Evolutionary conservation across 2,888 invertebrate species (phyloP), one percentile per base, ranked within the genome.

Genomic region (Lasioglossum oenotherae): DNA sequence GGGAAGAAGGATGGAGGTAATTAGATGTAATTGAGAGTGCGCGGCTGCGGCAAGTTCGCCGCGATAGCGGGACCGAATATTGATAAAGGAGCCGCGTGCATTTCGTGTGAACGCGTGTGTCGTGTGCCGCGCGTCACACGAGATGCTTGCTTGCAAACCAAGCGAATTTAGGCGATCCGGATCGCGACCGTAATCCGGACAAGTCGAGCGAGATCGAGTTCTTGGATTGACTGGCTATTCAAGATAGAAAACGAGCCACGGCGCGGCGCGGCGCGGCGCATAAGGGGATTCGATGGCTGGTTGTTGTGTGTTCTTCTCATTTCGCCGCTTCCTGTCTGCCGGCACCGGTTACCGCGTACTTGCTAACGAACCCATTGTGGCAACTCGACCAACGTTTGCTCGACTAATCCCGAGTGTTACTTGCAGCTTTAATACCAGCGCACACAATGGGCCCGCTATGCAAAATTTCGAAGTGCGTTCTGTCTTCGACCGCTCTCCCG

Each of bases 321-420:
- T 92, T 93, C 38, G 91, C 88, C 91, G 91, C 83, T 91, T 91
- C 88, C 88, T 88, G 92, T 90, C 92, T 92, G 92, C 73, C 90
- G 49, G 49, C 49, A 92, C 5, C 89, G 93, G 92, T 94, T 93
- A 93, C 82, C 92, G 12, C 90, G 89, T 90, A 91, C 89, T 92
- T 92, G 92, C 93, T 94, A 94, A 94, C 93, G 93, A 94, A 94
- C 92, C 93, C 91, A 94, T 94, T 94, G 94, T 93, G 93, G 92
- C 89, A 91, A 90, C 92, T 90, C 88, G 90, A 91, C 92, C 92
- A 92, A 92, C 93, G 92, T 93, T 93, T 92, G 92, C 92, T 89
- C 92, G 88, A 89, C 92, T 93, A 94, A 94, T 94, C 92, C 92
- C 90, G 83, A 87, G 89, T 88, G 92, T 92, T 91, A 90, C 91